A percentile compares a stretch with the other conserved stretches of the same genome.
phyloP scores from a whole-genome alignment of 2,797 vertebrate species.

The Alca torda region DNA sequence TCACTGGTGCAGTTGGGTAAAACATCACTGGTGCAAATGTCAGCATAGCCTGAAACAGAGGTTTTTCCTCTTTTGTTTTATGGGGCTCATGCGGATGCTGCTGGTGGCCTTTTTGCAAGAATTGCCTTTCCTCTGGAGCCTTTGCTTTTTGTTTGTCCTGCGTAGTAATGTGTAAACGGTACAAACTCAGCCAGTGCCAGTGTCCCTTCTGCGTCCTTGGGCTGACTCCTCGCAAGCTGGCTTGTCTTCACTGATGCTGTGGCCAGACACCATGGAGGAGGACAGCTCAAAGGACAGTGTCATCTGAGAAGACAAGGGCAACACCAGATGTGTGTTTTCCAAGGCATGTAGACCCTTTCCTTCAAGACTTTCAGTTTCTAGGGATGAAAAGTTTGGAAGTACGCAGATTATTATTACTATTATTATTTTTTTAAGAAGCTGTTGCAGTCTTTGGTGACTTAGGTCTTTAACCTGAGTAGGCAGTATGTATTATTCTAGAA shows the following conservation, averaged over 20 bases:
- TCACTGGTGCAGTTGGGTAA: background rate
- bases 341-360: background rate
- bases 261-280: background rate
- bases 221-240: background rate
- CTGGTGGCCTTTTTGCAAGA: background rate
- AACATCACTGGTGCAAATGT: background rate
- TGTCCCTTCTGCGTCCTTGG: background rate
- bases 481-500: background rate
- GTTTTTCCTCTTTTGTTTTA: background rate
- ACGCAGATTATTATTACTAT: too few species aligned
- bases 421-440: background rate
- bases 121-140: background rate
- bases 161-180: background rate
- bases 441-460: background rate
- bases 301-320: background rate
- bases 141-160: background rate
- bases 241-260: background rate
- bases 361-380: background rate
- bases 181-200: background rate
- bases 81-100: background rate
- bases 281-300: rapidly evolving
- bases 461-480: background rate
- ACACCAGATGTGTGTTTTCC: background rate
- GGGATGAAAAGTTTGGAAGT: background rate
- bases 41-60: rapidly evolving